Evolutionary conservation across 35 echinoderm and acorn worm genomes (phyloP).

Genomic region (Apostichopus californicus): DNA sequence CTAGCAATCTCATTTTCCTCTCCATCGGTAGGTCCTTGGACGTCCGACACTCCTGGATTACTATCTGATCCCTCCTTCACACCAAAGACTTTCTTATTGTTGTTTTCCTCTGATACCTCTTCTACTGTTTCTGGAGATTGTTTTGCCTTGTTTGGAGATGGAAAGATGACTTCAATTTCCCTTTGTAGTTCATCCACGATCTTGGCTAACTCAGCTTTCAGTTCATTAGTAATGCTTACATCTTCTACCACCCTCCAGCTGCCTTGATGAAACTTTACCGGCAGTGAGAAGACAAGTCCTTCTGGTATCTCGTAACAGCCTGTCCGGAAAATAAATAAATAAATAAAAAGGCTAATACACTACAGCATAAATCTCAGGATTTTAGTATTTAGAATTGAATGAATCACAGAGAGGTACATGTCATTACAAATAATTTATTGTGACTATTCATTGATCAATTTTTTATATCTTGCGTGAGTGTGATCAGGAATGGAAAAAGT

Average conservation of each 20-base stretch:
- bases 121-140: not conserved
- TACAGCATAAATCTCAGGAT: too few species aligned
- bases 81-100: conserved; percentile 42
- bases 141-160: conserved; percentile 54
- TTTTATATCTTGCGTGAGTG: too few species aligned
- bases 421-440: too few species aligned
- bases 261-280: conserved; percentile 89
- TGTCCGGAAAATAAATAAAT: conserved; percentile 16
- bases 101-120: conserved; percentile 12
- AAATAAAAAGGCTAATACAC: too few species aligned
- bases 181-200: conserved; percentile 75
- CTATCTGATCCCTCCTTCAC: conserved; percentile 24
- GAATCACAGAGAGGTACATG: too few species aligned
- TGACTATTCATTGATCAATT: too few species aligned
- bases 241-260: conserved; percentile 84
- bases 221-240: conserved; percentile 59
- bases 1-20: not conserved
- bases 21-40: not conserved
- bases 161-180: conserved; percentile 84
- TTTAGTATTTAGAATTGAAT: too few species aligned
- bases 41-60: not conserved
- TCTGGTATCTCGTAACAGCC: conserved; percentile 87
- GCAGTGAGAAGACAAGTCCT: conserved; percentile 82
- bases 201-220: conserved; percentile 43
- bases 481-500: too few species aligned